phyloP scores from a whole-genome alignment of 2,797 vertebrate genomes.

The Gouania willdenowi region DNA sequence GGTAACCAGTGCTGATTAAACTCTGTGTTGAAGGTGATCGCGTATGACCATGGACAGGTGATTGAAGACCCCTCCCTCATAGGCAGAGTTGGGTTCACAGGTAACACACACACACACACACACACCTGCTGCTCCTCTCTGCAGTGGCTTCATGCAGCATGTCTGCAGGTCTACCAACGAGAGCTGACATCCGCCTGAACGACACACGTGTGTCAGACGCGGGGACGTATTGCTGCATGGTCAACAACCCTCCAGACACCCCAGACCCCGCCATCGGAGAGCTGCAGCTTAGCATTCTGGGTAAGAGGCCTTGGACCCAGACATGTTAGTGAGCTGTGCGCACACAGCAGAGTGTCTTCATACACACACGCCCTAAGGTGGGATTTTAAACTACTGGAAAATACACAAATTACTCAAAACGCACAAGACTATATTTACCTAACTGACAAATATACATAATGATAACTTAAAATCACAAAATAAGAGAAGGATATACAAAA shows the following conservation, averaged over 20 bases:
- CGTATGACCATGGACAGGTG: conserved; percentile 79
- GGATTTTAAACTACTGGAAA: too few relatives aligned
- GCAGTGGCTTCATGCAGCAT: too few relatives aligned
- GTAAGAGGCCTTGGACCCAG: too few relatives aligned
- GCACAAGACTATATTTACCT: too few relatives aligned
- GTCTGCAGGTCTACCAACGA: conserved; percentile 65
- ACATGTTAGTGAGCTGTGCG: too few relatives aligned
- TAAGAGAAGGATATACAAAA: too few relatives aligned
- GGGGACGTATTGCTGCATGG: conserved; percentile 80
- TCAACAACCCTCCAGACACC: conserved; percentile 79
- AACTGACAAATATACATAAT: too few relatives aligned
- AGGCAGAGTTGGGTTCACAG: conserved; percentile 76
- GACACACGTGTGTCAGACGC: conserved; percentile 71
- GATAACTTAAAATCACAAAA: too few relatives aligned
- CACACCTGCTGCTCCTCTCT: not conserved
- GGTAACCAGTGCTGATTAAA: too few relatives aligned
- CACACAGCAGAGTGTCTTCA: too few relatives aligned
- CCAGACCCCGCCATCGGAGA: conserved; percentile 75
- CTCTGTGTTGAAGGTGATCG: conserved; percentile 77
- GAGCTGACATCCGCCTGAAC: conserved; percentile 79
- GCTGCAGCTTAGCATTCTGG: conserved; percentile 72
- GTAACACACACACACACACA: conserved; percentile 27
- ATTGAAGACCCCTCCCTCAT: conserved; percentile 74
- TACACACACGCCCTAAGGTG: too few relatives aligned
- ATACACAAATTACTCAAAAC: too few relatives aligned